Conservation (phyloP, 2,888 invertebrate genomes). For the Pandemis corylana region DNA sequence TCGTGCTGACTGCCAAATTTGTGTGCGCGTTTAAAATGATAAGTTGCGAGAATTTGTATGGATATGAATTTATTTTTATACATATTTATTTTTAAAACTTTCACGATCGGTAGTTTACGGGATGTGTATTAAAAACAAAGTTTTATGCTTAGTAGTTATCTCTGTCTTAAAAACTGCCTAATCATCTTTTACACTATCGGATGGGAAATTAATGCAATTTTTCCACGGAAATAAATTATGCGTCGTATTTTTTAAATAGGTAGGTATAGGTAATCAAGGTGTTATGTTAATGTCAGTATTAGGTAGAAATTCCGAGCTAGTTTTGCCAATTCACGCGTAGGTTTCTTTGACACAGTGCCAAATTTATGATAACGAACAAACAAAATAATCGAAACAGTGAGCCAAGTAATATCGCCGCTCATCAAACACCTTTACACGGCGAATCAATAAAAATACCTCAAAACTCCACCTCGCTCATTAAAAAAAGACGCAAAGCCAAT, state of each 20-base stretch:
- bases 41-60: slow-evolving; percentile 47
- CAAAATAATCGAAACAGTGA: not conserved
- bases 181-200: no score
- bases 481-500: slow-evolving; percentile 41
- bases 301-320: no score
- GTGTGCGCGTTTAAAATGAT: slow-evolving; percentile 50
- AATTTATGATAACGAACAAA: no score
- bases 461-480: not conserved
- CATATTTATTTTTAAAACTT: not conserved
- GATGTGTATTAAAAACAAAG: not conserved
- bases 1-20: slow-evolving; percentile 70
- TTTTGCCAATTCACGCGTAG: no score
- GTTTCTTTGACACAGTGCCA: no score
- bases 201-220: no score
- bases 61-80: slow-evolving; percentile 49
- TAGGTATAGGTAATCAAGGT: no score
- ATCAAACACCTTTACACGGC: not conserved
- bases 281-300: no score
- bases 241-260: no score
- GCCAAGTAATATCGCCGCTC: not conserved
- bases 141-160: no score
- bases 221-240: no score
- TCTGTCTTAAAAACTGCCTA: no score
- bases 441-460: not conserved
- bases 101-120: not conserved